Evolutionary conservation across 92 coral and sea anemone genomes (phyloP).

Genomic region (Muricea muricata): DNA sequence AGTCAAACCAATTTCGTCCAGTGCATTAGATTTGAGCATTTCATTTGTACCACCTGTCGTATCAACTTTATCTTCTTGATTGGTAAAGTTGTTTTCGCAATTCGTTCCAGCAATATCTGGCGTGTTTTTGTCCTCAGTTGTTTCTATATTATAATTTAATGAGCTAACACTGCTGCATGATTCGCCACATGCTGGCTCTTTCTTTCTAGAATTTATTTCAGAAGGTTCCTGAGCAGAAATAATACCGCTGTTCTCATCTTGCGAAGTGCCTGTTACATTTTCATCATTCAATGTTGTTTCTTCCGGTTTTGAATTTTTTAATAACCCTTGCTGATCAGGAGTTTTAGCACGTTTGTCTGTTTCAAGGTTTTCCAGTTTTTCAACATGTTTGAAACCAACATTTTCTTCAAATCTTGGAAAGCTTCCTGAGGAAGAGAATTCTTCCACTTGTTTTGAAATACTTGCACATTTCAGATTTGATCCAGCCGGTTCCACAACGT

Average conservation of each 20-base stretch:
- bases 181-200: neutral
- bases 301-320: constrained; percentile 64
- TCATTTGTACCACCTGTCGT: neutral
- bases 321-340: neutral
- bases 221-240: constrained; percentile 5
- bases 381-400: neutral
- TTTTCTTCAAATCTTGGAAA: neutral
- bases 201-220: neutral
- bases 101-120: neutral
- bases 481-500: neutral
- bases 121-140: constrained; percentile 44
- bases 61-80: neutral
- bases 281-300: neutral
- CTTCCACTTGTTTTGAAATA: neutral
- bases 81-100: neutral
- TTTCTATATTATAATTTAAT: neutral
- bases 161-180: neutral
- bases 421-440: neutral
- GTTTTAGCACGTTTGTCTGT: neutral
- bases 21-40: neutral
- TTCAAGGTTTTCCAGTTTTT: neutral
- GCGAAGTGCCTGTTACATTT: neutral
- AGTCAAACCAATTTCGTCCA: neutral
- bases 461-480: neutral
- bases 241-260: neutral